phyloP scores from a whole-genome alignment of 2,797 vertebrate genomes.

The Gila robusta region DNA sequence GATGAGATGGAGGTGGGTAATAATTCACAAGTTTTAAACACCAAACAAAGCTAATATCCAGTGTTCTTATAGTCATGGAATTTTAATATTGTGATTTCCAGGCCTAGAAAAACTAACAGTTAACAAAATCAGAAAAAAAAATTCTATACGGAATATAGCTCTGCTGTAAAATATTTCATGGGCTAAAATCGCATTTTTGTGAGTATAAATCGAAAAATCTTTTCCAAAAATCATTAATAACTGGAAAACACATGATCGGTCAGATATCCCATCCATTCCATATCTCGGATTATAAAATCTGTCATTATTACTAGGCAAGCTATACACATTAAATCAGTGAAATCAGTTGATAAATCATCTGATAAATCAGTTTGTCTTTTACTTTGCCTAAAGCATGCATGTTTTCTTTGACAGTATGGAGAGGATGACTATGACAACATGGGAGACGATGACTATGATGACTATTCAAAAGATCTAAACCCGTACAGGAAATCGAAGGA shows the following conservation, averaged over 20 bases:
- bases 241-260: background rate
- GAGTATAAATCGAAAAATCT: background rate
- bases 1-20: slow-evolving; percentile 89
- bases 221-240: background rate
- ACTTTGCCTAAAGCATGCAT: background rate
- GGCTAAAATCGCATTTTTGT: background rate
- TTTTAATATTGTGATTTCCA: background rate
- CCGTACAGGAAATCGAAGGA: slow-evolving; percentile 91
- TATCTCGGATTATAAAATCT: background rate
- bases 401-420: slow-evolving; percentile 72
- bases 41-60: background rate
- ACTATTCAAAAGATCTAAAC: slow-evolving; percentile 89
- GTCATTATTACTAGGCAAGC: background rate
- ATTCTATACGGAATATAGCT: background rate
- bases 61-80: background rate
- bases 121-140: background rate
- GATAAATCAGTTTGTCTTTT: background rate
- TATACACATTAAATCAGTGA: background rate
- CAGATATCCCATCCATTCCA: background rate
- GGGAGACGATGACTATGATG: slow-evolving; percentile 89
- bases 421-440: slow-evolving; percentile 88
- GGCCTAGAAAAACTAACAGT: background rate
- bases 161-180: background rate
- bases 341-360: background rate
- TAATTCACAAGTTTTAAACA: background rate